phyloP scores from a whole-genome alignment of 2,113 vertebrate genomes.

The Hippocampus abdominalis region DNA sequence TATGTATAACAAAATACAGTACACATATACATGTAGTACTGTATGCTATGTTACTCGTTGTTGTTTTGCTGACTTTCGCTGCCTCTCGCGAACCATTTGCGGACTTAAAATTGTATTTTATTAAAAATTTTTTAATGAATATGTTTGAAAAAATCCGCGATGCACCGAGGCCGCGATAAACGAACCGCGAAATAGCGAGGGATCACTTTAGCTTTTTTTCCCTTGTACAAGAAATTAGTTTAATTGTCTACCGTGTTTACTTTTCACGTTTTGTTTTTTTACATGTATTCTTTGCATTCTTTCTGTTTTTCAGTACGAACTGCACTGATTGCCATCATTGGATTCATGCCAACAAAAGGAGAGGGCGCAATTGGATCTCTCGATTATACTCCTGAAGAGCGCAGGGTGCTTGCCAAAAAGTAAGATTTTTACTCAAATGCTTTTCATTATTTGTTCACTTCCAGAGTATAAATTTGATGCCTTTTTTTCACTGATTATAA shows the following conservation, averaged over 20 bases:
- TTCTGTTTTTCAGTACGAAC: slow-evolving; percentile 85
- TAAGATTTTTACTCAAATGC: slow-evolving; percentile 63
- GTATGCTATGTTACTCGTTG: too few species aligned
- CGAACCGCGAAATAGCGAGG: too few species aligned
- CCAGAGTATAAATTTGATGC: not conserved
- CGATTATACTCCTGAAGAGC: slow-evolving; percentile 96
- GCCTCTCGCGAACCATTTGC: too few species aligned
- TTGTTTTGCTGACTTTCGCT: too few species aligned
- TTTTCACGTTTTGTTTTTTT: not conserved
- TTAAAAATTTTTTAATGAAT: too few species aligned
- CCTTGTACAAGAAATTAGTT: not conserved
- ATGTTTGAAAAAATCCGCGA: too few species aligned
- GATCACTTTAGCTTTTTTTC: too few species aligned
- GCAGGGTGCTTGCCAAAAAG: slow-evolving; percentile 94
- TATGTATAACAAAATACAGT: too few species aligned
- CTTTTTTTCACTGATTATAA: too few species aligned
- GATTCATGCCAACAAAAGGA: slow-evolving; percentile 99
- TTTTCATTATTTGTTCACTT: not conserved
- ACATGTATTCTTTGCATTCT: not conserved
- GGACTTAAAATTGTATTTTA: too few species aligned
- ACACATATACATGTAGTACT: too few species aligned
- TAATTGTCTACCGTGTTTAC: not conserved
- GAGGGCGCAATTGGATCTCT: slow-evolving; percentile 98
- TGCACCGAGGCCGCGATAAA: too few species aligned
- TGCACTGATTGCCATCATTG: slow-evolving; percentile 94